Conservation (phyloP, 2,888 invertebrate species). For the Eupithecia inturbata region DNA sequence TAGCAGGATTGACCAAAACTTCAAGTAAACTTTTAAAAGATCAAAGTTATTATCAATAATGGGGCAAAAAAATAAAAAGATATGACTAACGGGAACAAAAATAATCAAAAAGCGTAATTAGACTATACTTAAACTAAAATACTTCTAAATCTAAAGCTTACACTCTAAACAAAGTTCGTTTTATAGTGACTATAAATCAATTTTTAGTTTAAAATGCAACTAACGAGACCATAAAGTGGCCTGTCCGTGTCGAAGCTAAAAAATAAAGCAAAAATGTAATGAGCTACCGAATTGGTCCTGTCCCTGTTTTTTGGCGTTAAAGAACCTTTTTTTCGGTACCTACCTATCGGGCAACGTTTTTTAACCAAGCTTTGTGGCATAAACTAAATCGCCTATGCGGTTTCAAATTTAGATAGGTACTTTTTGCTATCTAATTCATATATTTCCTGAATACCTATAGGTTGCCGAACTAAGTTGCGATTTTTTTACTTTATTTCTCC, state of each 20-base stretch:
- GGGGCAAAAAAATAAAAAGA: neutral
- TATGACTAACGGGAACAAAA: neutral
- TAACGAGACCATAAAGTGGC: slow-evolving; percentile 68
- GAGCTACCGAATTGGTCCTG: slow-evolving; percentile 71
- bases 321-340: slow-evolving; percentile 44
- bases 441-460: neutral
- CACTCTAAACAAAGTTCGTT: slow-evolving; percentile 40
- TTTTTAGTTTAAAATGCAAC: slow-evolving; percentile 58
- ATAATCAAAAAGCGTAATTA: neutral
- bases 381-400: neutral
- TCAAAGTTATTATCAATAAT: neutral
- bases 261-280: slow-evolving; percentile 70
- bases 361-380: neutral
- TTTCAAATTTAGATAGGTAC: neutral
- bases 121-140: too few species aligned
- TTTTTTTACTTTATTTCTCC: neutral
- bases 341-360: neutral
- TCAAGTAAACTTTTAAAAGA: neutral
- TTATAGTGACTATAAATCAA: slow-evolving; percentile 67
- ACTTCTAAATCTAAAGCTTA: neutral
- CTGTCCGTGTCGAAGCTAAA: slow-evolving; percentile 62
- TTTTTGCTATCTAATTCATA: neutral
- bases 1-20: too few species aligned
- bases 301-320: slow-evolving; percentile 58
- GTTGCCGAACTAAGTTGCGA: neutral